Conservation (phyloP, 2,797 vertebrate genomes). For the Cirrhinus mrigala region DNA sequence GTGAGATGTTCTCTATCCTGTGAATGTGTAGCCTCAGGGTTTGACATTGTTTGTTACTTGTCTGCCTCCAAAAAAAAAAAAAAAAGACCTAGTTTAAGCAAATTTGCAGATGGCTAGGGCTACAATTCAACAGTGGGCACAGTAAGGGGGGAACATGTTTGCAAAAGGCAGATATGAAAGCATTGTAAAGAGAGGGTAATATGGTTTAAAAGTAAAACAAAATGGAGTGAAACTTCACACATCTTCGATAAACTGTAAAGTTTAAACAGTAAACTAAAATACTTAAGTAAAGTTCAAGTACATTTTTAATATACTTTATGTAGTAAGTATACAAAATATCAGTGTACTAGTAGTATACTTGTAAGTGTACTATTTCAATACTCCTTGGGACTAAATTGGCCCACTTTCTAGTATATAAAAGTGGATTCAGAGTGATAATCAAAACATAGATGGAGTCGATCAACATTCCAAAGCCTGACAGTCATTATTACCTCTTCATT, state of each 20-base stretch:
- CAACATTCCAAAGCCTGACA: no score
- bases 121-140: not conserved
- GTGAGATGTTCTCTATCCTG: slow-evolving; percentile 12
- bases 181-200: not conserved
- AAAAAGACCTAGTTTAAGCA: not conserved
- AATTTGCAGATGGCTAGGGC: not conserved
- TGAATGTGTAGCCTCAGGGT: slow-evolving; percentile 20
- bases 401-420: no score
- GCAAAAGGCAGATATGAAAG: not conserved
- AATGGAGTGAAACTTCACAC: not conserved
- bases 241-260: no score
- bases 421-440: no score
- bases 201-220: not conserved
- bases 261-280: not conserved
- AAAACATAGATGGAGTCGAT: no score
- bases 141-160: not conserved
- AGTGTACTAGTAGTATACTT: no score
- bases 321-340: no score
- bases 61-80: not conserved
- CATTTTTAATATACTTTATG: no score
- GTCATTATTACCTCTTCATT: no score
- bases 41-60: slow-evolving; percentile 1
- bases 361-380: no score
- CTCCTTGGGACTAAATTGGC: no score
- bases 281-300: no score